phyloP scores from a whole-genome alignment of 2,888 invertebrate species.

The Xanthorhoe designata region DNA sequence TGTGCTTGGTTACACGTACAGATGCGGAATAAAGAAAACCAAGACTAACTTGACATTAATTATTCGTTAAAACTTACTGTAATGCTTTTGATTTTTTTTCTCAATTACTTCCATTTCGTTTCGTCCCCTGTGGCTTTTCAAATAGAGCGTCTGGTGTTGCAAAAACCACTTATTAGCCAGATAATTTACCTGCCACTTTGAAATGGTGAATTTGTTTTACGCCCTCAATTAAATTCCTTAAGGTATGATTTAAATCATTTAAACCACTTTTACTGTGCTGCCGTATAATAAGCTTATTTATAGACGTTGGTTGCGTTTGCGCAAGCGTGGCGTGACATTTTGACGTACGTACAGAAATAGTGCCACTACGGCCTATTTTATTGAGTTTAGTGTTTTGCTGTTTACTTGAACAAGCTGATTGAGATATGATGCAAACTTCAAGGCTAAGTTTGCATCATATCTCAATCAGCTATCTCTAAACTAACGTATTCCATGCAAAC shows the following conservation, averaged over 20 bases:
- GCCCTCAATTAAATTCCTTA: constrained; percentile 23
- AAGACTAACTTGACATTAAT: background rate
- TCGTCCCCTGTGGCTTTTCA: constrained; percentile 8
- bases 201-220: constrained; percentile 24
- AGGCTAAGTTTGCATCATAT: background rate
- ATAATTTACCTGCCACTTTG: constrained; percentile 29
- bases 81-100: background rate
- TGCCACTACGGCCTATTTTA: constrained; percentile 62
- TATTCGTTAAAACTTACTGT: background rate
- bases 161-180: constrained; percentile 20
- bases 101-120: background rate
- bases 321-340: constrained; percentile 78
- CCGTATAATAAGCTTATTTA: constrained; percentile 57
- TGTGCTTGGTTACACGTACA: background rate
- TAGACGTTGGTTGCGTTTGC: constrained; percentile 65
- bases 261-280: constrained; percentile 38
- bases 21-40: background rate
- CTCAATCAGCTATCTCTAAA: too few relatives aligned
- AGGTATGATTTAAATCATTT: constrained; percentile 31
- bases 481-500: too few relatives aligned
- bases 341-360: constrained; percentile 78
- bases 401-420: background rate
- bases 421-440: too few relatives aligned
- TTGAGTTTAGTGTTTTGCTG: constrained; percentile 36
- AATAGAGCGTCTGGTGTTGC: constrained; percentile 11